These are phyloP conservation scores for Mungos mungo DNA, from an alignment of 2,113 vertebrate genomes.

Conservation along the genomic window DNA sequence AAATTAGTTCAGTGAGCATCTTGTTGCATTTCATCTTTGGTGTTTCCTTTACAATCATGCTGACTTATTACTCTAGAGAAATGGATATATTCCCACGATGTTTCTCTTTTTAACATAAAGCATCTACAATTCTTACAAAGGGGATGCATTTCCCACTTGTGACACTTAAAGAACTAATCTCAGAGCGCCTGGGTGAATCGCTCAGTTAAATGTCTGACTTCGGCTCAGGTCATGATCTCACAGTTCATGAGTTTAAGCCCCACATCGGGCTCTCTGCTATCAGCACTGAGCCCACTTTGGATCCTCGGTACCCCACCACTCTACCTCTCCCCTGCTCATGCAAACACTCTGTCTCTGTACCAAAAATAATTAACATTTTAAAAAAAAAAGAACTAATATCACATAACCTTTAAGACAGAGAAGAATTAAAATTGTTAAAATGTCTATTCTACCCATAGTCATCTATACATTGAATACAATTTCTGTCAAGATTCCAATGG, in stretches of 20 bases:
- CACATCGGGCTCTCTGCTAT: too few relatives aligned
- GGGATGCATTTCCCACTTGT: neutral
- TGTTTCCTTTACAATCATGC: constrained; percentile 10
- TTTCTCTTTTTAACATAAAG: constrained; percentile 32
- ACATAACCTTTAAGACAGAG: neutral
- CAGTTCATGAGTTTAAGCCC: too few relatives aligned
- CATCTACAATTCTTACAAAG: neutral
- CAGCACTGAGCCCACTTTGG: too few relatives aligned
- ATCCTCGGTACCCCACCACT: too few relatives aligned
- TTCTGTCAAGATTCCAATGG: neutral
- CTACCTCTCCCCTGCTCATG: too few relatives aligned
- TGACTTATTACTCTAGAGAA: neutral
- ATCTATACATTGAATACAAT: neutral
- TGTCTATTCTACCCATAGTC: neutral
- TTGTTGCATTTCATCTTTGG: neutral
- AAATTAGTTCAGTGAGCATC: neutral
- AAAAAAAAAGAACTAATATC: neutral
- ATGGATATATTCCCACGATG: neutral
- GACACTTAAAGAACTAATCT: neutral
- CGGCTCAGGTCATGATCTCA: too few relatives aligned
- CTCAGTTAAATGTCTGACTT: too few relatives aligned
- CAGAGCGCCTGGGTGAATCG: too few relatives aligned
- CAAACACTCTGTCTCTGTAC: too few relatives aligned
- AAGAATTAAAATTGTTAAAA: neutral
- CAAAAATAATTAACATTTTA: too few relatives aligned